phyloP scores from a whole-genome alignment of 1,140 invertebrate genomes.

The Seison nebaliae region DNA sequence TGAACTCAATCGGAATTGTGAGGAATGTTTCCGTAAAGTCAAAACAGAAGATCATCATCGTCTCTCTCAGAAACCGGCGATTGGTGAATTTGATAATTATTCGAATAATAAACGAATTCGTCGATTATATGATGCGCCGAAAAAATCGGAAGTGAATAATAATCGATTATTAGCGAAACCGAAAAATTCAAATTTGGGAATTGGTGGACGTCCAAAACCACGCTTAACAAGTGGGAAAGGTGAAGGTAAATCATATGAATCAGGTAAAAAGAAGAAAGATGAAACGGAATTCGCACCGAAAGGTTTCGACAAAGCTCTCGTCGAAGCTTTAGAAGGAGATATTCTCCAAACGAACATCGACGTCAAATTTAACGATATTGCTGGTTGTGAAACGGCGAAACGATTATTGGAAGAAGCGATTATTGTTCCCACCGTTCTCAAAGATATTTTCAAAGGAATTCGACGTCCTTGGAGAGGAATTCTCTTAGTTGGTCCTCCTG shows the following conservation, averaged over 20 bases:
- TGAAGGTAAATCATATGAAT: conserved; percentile 21
- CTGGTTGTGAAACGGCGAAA: conserved; percentile 77
- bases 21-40: too few species aligned
- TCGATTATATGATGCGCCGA: too few species aligned
- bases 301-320: conserved; percentile 63
- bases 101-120: too few species aligned
- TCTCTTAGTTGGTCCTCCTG: conserved; percentile 80
- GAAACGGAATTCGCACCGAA: conserved; percentile 67
- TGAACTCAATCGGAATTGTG: too few species aligned
- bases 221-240: conserved; percentile 18
- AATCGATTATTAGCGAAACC: too few species aligned
- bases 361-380: conserved; percentile 78
- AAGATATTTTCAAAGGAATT: conserved; percentile 91
- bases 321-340: conserved; percentile 77
- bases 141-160: too few species aligned
- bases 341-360: conserved; percentile 92
- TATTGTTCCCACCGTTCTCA: conserved; percentile 86
- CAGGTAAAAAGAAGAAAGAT: too few species aligned
- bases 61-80: too few species aligned
- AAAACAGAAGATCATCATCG: too few species aligned
- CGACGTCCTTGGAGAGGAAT: conserved; percentile 72
- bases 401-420: conserved; percentile 80
- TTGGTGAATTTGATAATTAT: too few species aligned
- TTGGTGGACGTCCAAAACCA: too few species aligned
- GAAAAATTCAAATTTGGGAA: too few species aligned